phyloP scores from a whole-genome alignment of 2,797 vertebrate genomes.

The Melanotaenia trifasciata region DNA sequence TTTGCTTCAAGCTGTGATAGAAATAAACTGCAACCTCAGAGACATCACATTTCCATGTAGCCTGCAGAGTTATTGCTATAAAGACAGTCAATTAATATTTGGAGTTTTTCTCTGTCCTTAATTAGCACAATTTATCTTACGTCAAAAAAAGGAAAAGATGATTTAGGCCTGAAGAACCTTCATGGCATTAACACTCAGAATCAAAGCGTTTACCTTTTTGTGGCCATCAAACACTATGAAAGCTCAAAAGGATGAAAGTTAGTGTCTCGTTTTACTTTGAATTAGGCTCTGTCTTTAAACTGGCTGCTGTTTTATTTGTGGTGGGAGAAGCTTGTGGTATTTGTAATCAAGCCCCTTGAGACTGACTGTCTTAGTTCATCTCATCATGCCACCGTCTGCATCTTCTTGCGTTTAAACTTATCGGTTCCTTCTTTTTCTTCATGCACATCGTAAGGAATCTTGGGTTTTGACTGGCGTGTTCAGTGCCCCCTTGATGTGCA shows the following conservation, averaged over 20 bases:
- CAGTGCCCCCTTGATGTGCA: slow-evolving; percentile 10
- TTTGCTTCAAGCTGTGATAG: not conserved
- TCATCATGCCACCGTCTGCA: slow-evolving; percentile 60
- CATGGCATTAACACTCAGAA: slow-evolving; percentile 33
- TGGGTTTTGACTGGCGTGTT: slow-evolving; percentile 37
- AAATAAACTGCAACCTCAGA: slow-evolving; percentile 17
- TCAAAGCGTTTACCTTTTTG: slow-evolving; percentile 65
- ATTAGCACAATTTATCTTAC: slow-evolving; percentile 45
- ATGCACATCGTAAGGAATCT: slow-evolving; percentile 41
- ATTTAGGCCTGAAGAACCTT: slow-evolving; percentile 25
- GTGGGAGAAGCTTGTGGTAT: slow-evolving; percentile 60
- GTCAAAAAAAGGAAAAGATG: slow-evolving; percentile 7
- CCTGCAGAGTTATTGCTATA: slow-evolving; percentile 9
- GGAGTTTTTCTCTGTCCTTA: slow-evolving; percentile 18
- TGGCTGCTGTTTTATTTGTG: slow-evolving; percentile 73
- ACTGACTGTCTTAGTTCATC: slow-evolving; percentile 67
- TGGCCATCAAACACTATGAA: slow-evolving; percentile 64
- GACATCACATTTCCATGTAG: slow-evolving; percentile 11
- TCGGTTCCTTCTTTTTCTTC: slow-evolving; percentile 41
- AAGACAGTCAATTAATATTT: slow-evolving; percentile 28
- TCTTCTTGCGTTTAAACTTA: slow-evolving; percentile 61
- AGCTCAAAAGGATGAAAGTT: slow-evolving; percentile 69
- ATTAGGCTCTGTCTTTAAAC: slow-evolving; percentile 73
- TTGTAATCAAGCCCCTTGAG: slow-evolving; percentile 70
- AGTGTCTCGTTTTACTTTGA: slow-evolving; percentile 68